phyloP scores from a whole-genome alignment of 2,888 invertebrate genomes.

The Euzophera pinguis region DNA sequence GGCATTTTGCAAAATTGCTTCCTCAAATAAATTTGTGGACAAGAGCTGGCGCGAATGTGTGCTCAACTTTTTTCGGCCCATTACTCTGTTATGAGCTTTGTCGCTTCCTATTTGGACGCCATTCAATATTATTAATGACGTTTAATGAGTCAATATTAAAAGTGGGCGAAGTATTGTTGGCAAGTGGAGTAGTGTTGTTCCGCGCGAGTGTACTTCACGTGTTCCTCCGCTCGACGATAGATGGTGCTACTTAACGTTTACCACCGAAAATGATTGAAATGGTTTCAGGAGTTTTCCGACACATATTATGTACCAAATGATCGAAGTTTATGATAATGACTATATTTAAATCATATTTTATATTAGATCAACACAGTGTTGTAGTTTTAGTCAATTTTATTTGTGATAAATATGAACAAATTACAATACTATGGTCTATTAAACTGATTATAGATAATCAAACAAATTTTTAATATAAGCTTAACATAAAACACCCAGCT shows the following conservation, averaged over 20 bases:
- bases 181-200: constrained; percentile 3
- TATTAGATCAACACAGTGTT: no score
- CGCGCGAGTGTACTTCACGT: constrained; percentile 17
- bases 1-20: constrained; percentile 78
- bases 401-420: no score
- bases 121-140: constrained; percentile 7
- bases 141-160: constrained; percentile 15
- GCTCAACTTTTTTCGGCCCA: constrained; percentile 63
- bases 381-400: no score
- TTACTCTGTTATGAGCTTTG: constrained; percentile 48
- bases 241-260: constrained; percentile 34
- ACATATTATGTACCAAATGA: no score
- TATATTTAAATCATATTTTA: no score
- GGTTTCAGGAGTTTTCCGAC: no score
- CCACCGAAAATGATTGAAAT: not conserved
- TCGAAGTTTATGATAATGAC: no score
- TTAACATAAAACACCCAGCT: no score
- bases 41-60: constrained; percentile 60
- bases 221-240: constrained; percentile 26
- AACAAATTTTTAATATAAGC: no score
- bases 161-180: constrained; percentile 1
- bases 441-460: no score
- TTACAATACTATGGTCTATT: no score
- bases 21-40: constrained; percentile 75
- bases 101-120: constrained; percentile 23